Evolutionary conservation across 2,888 invertebrate genomes (phyloP).

Genomic region (Deilephila elpenor): DNA sequence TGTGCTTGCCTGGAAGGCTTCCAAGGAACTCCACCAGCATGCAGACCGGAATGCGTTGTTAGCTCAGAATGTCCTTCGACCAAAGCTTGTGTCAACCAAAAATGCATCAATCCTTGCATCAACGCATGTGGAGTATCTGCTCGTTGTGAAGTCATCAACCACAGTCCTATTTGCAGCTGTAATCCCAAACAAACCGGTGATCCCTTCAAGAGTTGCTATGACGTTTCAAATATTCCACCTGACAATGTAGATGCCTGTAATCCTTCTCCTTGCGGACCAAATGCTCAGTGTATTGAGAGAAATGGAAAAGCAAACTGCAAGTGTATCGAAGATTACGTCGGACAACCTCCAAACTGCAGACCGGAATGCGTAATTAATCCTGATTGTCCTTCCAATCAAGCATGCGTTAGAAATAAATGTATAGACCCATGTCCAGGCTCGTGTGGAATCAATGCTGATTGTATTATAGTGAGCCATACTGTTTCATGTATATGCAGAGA

Average conservation of each 20-base stretch:
- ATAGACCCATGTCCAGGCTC: constrained; percentile 92
- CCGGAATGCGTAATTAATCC: constrained; percentile 93
- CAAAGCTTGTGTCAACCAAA: constrained; percentile 92
- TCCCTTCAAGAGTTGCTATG: constrained; percentile 90
- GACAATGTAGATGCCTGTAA: constrained; percentile 85
- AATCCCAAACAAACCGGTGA: constrained; percentile 90
- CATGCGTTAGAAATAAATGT: constrained; percentile 92
- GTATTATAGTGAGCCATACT: constrained; percentile 91
- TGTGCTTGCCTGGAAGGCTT: constrained; percentile 91
- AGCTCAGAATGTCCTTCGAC: constrained; percentile 93
- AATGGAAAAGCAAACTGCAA: constrained; percentile 89
- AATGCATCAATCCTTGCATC: constrained; percentile 92
- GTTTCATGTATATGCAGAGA: constrained; percentile 91
- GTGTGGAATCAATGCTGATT: constrained; percentile 92
- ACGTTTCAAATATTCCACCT: constrained; percentile 70
- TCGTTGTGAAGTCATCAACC: constrained; percentile 91
- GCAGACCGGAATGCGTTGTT: constrained; percentile 93
- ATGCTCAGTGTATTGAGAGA: constrained; percentile 88
- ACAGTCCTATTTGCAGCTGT: constrained; percentile 94
- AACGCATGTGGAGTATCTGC: constrained; percentile 92
- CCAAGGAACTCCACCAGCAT: constrained; percentile 91
- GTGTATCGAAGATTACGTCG: constrained; percentile 90
- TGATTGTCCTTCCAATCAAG: constrained; percentile 90
- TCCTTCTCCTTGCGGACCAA: constrained; percentile 93
- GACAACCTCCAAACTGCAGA: constrained; percentile 91